These are phyloP conservation scores for Vireo griseus DNA, from an alignment of 2,797 vertebrate species.

Conservation along the genomic window DNA sequence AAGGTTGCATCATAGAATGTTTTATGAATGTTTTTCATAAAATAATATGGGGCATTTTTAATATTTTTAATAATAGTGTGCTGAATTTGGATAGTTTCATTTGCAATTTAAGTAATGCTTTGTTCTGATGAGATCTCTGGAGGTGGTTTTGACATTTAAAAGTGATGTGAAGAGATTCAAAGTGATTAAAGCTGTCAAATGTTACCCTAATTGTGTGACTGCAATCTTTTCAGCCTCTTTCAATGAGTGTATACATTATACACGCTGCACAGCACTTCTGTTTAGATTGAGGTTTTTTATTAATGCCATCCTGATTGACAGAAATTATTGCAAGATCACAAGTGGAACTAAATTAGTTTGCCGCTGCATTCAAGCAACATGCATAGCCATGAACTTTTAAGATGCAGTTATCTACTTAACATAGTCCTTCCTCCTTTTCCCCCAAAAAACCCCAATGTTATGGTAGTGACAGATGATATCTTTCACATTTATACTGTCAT, in stretches of 20 bases:
- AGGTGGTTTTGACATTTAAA: constrained; percentile 68
- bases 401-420: constrained; percentile 9
- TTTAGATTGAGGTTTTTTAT: constrained; percentile 58
- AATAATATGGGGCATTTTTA: constrained; percentile 46
- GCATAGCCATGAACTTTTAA: constrained; percentile 27
- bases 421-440: neutral
- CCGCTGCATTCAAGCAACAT: constrained; percentile 18
- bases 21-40: constrained; percentile 31
- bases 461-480: neutral
- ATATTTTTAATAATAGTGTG: constrained; percentile 45
- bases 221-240: constrained; percentile 58
- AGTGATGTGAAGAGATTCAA: constrained; percentile 62
- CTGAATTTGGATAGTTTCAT: constrained; percentile 53
- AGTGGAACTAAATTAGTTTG: constrained; percentile 57
- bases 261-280: constrained; percentile 46
- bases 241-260: constrained; percentile 59
- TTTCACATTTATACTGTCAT: neutral
- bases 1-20: constrained; percentile 25
- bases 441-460: accelerated
- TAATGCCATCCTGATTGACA: constrained; percentile 55
- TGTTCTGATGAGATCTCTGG: constrained; percentile 59
- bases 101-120: constrained; percentile 66
- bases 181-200: constrained; percentile 66
- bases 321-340: constrained; percentile 59
- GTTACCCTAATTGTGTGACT: constrained; percentile 59